A percentile compares a stretch with the other conserved stretches of the same genome.
Conservation (phyloP, 2,797 vertebrate genomes). For the Smutsia temminckii region DNA sequence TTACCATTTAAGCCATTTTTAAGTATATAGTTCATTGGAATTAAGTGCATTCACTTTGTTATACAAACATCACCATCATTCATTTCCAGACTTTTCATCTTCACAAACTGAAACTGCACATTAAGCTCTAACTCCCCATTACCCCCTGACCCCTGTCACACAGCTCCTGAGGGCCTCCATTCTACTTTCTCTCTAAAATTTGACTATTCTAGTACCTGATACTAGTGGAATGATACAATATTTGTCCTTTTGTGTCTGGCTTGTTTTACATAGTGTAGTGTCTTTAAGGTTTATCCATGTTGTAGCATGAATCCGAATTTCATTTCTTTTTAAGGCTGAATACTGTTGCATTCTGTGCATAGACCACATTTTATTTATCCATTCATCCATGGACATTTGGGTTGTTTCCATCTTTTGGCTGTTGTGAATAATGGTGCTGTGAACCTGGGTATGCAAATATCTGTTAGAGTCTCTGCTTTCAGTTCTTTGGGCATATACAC, state of each 20-base stretch:
- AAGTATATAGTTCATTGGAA: background rate
- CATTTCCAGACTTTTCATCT: background rate
- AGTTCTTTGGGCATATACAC: background rate
- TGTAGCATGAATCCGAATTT: background rate
- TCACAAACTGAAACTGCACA: background rate
- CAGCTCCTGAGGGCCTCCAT: too few relatives aligned
- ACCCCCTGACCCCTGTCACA: background rate
- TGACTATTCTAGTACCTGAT: background rate
- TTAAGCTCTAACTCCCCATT: background rate
- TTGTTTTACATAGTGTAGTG: background rate
- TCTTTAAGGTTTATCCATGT: background rate
- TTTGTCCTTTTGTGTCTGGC: background rate
- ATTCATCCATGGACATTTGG: too few relatives aligned
- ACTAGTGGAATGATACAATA: background rate
- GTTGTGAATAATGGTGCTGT: background rate
- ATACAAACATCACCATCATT: background rate
- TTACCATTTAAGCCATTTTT: background rate
- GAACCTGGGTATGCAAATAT: background rate
- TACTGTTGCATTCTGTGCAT: background rate
- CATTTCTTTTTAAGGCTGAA: background rate
- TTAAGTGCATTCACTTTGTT: background rate
- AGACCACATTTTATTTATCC: background rate
- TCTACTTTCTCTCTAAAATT: background rate
- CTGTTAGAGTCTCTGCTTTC: background rate
- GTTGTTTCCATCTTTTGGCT: background rate